Evolutionary conservation across 1,140 invertebrate species (phyloP), one percentile per base, ranked within the genome.

Genomic region (Calliopsis andreniformis): DNA sequence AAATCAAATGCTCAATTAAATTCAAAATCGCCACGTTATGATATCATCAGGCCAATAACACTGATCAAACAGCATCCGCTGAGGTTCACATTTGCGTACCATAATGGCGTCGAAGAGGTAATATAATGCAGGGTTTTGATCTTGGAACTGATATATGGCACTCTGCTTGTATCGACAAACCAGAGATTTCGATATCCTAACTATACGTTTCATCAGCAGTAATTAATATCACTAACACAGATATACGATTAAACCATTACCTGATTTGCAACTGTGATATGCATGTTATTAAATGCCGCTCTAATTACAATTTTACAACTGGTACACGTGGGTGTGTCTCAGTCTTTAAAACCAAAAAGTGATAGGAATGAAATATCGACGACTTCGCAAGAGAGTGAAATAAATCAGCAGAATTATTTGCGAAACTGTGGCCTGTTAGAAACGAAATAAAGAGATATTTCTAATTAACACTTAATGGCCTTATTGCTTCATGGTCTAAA

Each of bases 1-100:
- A 32, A 64, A 64, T 49, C 28, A 49, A 49, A 49, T 28, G 28
- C 25, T 23, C 62, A 32, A 64, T 64, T 49, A 49, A 64, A 49
- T 64, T 49, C 62, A 6, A 35, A 64, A 49, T 64, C 62, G 49
- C 18, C 49, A n/a, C 7, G 62, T 49, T 49, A 35, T 5, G 62
- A 64, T 64, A 64, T 7, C 43, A 35, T 49, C 28, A 6, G 62
- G 10, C 62, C 8, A 23, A 49, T 49, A 32, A 47, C 28, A 32
- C 16, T 64, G 62, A 49, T 64, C 28, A 8, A 63, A 63, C 25
- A 12, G 7, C 25, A 3, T 25, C 10, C 12, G 39, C n/a, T 32
- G 18, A 20, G 6, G 18, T 20, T 64, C 8, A 47, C 55, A 7
- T 28, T 35, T 32, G 28, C 18, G 2, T 8, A 20, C 10, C 7